A percentile compares a stretch with the other conserved stretches of the same genome.
Conservation (phyloP, 2,888 invertebrate species). For the Drosophila eohydei region DNA sequence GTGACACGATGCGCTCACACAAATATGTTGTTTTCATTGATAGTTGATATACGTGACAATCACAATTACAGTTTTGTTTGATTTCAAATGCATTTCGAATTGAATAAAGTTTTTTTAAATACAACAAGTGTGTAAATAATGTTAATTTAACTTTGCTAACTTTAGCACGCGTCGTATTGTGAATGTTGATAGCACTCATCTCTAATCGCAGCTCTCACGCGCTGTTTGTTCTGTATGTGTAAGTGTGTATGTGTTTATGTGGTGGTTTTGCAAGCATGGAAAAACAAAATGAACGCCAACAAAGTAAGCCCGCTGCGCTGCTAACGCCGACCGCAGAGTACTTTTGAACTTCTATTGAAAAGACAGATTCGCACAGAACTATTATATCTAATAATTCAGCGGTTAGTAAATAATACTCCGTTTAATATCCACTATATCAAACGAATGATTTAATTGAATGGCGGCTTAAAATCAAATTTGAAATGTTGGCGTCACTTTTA, state of each 20-base stretch:
- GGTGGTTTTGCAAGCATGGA: conserved; percentile 75
- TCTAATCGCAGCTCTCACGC: conserved; percentile 50
- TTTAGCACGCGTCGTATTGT: neutral
- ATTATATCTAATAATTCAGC: neutral
- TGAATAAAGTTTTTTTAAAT: neutral
- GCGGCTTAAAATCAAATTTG: conserved; percentile 48
- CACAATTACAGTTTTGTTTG: too few relatives aligned
- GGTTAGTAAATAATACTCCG: neutral
- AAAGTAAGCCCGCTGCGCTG: conserved; percentile 52
- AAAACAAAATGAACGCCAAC: conserved; percentile 83
- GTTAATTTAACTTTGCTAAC: neutral
- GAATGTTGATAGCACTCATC: conserved; percentile 31
- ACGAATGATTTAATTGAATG: conserved; percentile 27
- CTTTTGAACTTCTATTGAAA: conserved; percentile 24
- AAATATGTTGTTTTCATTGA: neutral
- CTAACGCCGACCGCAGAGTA: conserved; percentile 54
- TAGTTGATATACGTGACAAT: neutral
- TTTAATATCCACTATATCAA: neutral
- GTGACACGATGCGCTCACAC: conserved; percentile 28
- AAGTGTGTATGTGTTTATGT: conserved; percentile 32
- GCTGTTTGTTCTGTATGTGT: conserved; percentile 15
- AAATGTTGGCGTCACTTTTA: conserved; percentile 71
- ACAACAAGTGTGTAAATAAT: too few relatives aligned
- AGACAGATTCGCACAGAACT: neutral
- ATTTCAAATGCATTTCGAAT: neutral